Conservation (phyloP, 2,797 vertebrate species). For the Sylvia borin region DNA sequence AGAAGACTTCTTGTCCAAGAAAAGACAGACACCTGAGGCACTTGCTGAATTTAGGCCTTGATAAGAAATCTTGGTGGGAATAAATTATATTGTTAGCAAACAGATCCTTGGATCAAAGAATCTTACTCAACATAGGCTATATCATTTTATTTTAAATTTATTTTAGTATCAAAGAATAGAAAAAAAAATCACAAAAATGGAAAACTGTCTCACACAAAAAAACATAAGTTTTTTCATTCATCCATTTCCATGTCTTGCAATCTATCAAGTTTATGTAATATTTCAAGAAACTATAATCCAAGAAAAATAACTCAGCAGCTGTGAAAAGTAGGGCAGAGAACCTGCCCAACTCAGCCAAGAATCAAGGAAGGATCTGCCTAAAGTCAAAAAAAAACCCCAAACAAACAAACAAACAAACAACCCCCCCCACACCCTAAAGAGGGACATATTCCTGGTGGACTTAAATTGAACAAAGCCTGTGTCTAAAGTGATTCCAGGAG, state of each 20-base stretch:
- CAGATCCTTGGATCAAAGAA: neutral
- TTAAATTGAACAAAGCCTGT: conserved; percentile 11
- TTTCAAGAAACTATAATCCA: neutral
- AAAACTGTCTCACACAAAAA: neutral
- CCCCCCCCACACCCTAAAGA: neutral
- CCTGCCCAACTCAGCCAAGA: neutral
- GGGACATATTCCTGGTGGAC: neutral
- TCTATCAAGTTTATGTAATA: neutral
- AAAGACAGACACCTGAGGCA: neutral
- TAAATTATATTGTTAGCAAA: neutral
- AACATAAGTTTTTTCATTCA: neutral
- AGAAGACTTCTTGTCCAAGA: neutral
- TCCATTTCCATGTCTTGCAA: neutral
- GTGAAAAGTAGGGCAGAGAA: neutral
- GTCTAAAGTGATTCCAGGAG: neutral
- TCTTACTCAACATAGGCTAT: neutral
- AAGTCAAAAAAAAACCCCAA: neutral
- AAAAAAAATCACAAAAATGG: neutral
- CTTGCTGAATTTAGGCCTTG: neutral
- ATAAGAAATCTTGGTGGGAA: neutral
- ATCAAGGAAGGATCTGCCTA: neutral
- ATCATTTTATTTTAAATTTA: neutral
- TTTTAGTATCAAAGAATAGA: neutral
- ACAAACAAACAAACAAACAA: no score
- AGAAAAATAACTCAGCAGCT: neutral